Conservation (phyloP, 2,888 invertebrate species). For the Heteromurus nitidus region DNA sequence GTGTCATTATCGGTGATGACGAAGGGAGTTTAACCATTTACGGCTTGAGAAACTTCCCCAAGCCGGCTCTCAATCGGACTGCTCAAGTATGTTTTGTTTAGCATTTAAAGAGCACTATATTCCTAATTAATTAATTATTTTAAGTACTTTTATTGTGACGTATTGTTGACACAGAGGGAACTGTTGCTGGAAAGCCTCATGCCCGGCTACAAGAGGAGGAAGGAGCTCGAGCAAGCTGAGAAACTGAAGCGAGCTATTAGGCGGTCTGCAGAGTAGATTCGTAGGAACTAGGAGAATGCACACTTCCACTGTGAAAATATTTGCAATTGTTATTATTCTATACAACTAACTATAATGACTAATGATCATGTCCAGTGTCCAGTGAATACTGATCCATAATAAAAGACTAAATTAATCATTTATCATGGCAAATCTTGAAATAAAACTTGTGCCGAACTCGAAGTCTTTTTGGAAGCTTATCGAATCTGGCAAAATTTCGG, state of each 20-base stretch:
- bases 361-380: not conserved
- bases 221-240: constrained; percentile 59
- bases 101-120: not conserved
- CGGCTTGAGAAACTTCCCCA: constrained; percentile 69
- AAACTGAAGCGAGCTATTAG: constrained; percentile 5
- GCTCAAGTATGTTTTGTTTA: too few species aligned
- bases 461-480: not conserved
- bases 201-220: constrained; percentile 70
- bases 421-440: not conserved
- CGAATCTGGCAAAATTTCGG: not conserved
- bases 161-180: constrained; percentile 55
- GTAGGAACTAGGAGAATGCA: not conserved
- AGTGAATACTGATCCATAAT: not conserved
- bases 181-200: constrained; percentile 69
- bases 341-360: not conserved
- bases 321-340: not conserved
- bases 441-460: not conserved
- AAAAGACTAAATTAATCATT: not conserved
- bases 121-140: not conserved
- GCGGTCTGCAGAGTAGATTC: not conserved
- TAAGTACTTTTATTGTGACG: not conserved
- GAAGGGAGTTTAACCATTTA: constrained; percentile 70
- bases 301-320: too few species aligned
- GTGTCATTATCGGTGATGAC: constrained; percentile 71
- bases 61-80: constrained; percentile 55